These are phyloP conservation scores for Drosophila nikananu DNA, from an alignment of 1,140 invertebrate genomes.

Conservation along the genomic window DNA sequence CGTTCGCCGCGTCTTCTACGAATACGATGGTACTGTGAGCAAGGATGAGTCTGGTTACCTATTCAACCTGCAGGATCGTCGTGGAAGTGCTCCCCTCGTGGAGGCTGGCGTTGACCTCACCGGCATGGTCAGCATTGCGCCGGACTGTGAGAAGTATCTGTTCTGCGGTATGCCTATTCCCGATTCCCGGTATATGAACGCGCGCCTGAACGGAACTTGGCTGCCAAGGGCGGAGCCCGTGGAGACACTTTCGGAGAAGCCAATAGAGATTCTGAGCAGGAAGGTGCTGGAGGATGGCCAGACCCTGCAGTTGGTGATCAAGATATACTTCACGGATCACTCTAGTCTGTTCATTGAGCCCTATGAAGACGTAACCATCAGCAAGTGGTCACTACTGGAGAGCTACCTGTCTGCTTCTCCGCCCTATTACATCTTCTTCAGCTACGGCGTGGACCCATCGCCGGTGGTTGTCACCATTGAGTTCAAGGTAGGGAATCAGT, in stretches of 20 bases:
- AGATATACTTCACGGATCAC: conserved; percentile 88
- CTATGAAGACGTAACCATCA: conserved; percentile 86
- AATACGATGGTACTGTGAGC: conserved; percentile 86
- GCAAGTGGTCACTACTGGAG: conserved; percentile 88
- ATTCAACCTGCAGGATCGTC: conserved; percentile 90
- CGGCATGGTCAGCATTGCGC: conserved; percentile 86
- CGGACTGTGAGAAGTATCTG: conserved; percentile 88
- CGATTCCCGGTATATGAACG: conserved; percentile 52
- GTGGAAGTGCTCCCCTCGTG: conserved; percentile 87
- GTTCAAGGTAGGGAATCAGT: conserved; percentile 9
- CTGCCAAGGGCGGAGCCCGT: conserved; percentile 22
- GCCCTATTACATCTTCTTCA: conserved; percentile 89
- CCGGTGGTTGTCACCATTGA: conserved; percentile 86
- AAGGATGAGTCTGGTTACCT: conserved; percentile 89
- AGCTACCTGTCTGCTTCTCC: conserved; percentile 86
- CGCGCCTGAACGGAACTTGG: conserved; percentile 35
- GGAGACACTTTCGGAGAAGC: background rate
- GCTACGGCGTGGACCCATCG: conserved; percentile 87
- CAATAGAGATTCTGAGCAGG: conserved; percentile 31
- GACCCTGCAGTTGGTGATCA: conserved; percentile 46
- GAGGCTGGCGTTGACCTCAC: conserved; percentile 72
- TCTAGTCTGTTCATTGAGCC: conserved; percentile 90
- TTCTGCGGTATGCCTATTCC: conserved; percentile 91
- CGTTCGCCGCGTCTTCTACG: conserved; percentile 87
- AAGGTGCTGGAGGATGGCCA: conserved; percentile 23